phyloP scores from a whole-genome alignment of 2,797 vertebrate species.

The Fundulus diaphanus region DNA sequence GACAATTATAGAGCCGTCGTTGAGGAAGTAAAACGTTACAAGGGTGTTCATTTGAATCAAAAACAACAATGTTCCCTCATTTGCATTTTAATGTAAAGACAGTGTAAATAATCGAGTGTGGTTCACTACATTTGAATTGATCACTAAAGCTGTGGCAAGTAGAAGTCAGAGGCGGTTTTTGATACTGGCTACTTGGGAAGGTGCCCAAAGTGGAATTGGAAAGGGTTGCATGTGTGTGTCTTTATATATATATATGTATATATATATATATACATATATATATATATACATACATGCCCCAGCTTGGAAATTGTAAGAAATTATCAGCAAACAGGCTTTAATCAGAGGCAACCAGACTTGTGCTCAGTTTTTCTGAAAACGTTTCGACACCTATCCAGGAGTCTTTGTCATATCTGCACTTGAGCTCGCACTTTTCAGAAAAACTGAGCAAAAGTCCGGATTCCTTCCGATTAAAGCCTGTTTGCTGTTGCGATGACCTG shows the following conservation, averaged over 20 bases:
- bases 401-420: no score
- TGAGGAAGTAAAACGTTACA: constrained; percentile 7
- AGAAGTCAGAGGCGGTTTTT: not conserved
- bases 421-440: no score
- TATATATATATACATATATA: no score
- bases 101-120: not conserved
- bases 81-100: constrained; percentile 8
- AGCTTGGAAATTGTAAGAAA: no score
- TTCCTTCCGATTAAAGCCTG: no score
- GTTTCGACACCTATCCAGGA: no score
- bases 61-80: not conserved
- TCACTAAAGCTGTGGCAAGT: not conserved
- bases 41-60: not conserved
- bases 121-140: not conserved
- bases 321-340: no score
- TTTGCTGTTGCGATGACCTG: no score
- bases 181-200: not conserved
- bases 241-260: not conserved
- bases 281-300: no score
- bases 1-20: not conserved
- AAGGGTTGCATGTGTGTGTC: not conserved
- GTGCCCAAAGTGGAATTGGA: not conserved
- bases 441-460: no score
- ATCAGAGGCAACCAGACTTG: no score
- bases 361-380: no score